Conservation (phyloP, 2,797 vertebrate genomes). For the Syngnathus rostellatus region DNA sequence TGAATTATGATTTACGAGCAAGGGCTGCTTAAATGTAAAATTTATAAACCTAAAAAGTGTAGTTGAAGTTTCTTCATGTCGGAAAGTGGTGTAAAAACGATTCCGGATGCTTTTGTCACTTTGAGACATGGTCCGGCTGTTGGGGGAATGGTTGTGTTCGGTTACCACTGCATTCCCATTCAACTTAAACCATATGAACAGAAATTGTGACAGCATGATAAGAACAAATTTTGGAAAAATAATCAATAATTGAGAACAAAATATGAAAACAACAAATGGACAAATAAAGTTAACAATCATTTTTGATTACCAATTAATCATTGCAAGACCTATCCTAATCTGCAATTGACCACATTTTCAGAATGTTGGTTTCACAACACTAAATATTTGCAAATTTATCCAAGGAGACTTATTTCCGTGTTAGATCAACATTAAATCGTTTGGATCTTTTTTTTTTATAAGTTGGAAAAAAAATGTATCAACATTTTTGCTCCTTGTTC, state of each 20-base stretch:
- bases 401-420: no score
- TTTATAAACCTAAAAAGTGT: not conserved
- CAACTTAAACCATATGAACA: slow-evolving; percentile 6
- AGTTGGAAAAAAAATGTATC: no score
- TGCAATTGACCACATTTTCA: no score
- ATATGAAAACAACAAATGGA: no score
- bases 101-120: slow-evolving; percentile 24
- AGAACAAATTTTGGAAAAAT: not conserved
- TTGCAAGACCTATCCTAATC: no score
- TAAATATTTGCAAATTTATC: no score
- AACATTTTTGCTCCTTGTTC: no score
- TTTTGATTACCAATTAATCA: no score
- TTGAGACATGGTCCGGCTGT: slow-evolving; percentile 28
- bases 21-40: not conserved
- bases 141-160: slow-evolving; percentile 2
- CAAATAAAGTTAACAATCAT: no score
- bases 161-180: slow-evolving; percentile 8
- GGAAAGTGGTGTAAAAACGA: not conserved
- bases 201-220: not conserved
- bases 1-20: slow-evolving; percentile 15
- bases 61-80: not conserved
- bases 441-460: no score
- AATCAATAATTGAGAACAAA: not conserved
- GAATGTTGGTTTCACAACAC: no score
- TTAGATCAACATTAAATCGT: no score